Conservation (phyloP, 2,113 vertebrate genomes). For the Pygoscelis antarcticus region DNA sequence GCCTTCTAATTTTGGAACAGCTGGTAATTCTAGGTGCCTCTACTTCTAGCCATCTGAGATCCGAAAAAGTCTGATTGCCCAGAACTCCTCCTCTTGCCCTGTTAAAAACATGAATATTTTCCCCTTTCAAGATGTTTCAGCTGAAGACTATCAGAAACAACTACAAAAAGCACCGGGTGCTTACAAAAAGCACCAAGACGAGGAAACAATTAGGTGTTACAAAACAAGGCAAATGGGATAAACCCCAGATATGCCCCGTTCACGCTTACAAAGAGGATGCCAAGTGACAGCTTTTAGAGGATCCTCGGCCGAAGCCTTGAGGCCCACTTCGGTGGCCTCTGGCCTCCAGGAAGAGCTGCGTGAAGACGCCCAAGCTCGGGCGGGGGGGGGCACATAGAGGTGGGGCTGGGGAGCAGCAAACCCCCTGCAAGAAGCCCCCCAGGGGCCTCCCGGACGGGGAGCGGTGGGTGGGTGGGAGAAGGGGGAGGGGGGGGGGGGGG, state of each 20-base stretch:
- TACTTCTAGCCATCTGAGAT: not conserved
- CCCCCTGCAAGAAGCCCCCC: fast-evolving
- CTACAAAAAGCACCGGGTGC: not conserved
- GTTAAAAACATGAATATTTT: not conserved
- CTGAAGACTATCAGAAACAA: not conserved
- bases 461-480: not conserved
- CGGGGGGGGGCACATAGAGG: not conserved
- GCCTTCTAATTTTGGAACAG: not conserved
- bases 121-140: not conserved
- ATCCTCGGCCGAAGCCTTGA: fast-evolving
- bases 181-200: not conserved
- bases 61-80: too few relatives aligned
- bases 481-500: too few relatives aligned
- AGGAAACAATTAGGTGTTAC: not conserved
- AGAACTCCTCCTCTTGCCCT: not conserved
- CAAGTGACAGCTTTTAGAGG: not conserved
- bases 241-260: fast-evolving
- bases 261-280: not conserved
- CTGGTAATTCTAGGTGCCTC: not conserved
- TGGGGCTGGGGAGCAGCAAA: too few relatives aligned
- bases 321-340: not conserved
- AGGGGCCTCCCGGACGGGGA: too few relatives aligned
- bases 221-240: not conserved
- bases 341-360: not conserved
- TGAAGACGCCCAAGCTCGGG: not conserved